Conservation (phyloP, 2,113 vertebrate genomes). For the Phalacrocorax carbo region DNA sequence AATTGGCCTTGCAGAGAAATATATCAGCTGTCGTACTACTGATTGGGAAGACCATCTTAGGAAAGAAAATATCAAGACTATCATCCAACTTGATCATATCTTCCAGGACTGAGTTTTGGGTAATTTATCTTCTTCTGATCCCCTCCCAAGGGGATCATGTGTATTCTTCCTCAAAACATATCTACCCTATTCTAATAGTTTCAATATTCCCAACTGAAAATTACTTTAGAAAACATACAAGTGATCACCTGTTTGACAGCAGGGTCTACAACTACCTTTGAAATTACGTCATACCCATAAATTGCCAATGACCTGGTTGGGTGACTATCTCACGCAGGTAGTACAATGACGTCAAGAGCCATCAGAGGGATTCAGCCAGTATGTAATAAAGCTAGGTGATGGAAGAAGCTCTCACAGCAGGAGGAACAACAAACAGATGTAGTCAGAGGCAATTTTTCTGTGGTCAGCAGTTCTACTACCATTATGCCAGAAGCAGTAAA, state of each 20-base stretch:
- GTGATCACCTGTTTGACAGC: neutral
- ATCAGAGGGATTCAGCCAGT: neutral
- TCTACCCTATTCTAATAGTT: neutral
- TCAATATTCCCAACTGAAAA: neutral
- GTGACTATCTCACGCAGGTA: neutral
- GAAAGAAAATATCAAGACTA: neutral
- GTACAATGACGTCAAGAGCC: neutral
- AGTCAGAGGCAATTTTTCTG: neutral
- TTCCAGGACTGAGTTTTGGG: neutral
- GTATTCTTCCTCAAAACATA: neutral
- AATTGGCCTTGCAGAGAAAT: neutral
- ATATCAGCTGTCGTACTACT: neutral
- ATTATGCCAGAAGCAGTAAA: neutral
- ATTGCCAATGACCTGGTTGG: neutral
- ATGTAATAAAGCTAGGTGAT: neutral
- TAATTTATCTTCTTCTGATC: neutral
- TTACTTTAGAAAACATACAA: neutral
- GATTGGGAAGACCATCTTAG: neutral
- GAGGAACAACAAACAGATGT: neutral
- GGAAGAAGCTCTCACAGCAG: neutral
- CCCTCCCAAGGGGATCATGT: neutral
- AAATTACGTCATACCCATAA: neutral
- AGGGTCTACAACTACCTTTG: neutral
- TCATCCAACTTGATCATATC: neutral
- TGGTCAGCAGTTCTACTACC: neutral